Base-by-base conservation (phyloP, 2,113 vertebrate species). In the Rhabdomys dilectus region DNA sequence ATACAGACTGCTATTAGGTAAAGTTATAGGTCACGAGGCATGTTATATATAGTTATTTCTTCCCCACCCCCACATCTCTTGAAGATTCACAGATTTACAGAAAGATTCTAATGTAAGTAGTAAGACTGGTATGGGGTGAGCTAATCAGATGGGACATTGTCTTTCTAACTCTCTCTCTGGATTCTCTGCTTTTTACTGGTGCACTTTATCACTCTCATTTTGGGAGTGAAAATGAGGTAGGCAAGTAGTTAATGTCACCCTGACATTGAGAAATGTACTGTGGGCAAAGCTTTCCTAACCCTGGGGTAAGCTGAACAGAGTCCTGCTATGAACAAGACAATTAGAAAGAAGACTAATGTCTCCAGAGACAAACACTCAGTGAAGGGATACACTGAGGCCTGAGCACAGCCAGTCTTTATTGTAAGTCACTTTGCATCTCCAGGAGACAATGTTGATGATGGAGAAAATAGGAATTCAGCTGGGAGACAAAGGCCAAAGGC, bases 261-360 rank as follows among this genome's bases (percentile, higher is more conserved):
- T 91, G 70, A 96, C 34, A 12, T 82, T 95, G 92, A 94, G 88
- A 93, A 91, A 92, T 39, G 6, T 13, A n/a, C n/a, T 82, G 72
- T 81, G 45, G 94, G 53, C 21, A 73, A 78, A 58, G 26, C 90
- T 93, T 97, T 96, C 92, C 87, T 87, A 87, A 82, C 31, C 17
- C 31, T 78, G 31, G 45, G 11, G 26, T 53, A n/a, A 42, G 68
- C 45, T n/a, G 53, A 90, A 93, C 80, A 89, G 86, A 21, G 21
- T 92, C 53, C 82, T 45, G 39, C 53, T 73, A 42, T 15, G 22
- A 81, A 34, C 17, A 16, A 22, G 15, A 17, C 12, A 81, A 93
- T 9, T 73, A 36, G 24, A 60, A 12, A 39, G 78, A 62, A 88
- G 80, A 77, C 24, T 48, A n/a, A 68, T 16, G 13, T 2, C 58